These are phyloP conservation scores for Trissonchulus sp. DNA, from an alignment of 2,888 invertebrate species.

Conservation along the genomic window DNA sequence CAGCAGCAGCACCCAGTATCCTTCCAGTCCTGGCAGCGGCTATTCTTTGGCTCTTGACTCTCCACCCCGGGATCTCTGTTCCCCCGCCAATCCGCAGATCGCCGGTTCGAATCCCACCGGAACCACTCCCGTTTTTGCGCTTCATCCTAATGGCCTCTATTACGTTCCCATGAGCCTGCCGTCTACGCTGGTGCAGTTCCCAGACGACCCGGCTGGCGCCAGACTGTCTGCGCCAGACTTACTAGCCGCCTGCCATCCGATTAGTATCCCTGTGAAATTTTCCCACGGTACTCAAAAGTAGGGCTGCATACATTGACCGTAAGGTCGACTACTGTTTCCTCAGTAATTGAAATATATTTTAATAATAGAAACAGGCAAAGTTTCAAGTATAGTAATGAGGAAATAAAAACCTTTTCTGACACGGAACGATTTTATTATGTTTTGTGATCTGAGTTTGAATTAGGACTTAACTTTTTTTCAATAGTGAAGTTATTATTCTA, in stretches of 20 bases:
- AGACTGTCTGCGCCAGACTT: background rate
- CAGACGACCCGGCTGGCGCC: background rate
- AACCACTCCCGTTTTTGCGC: constrained; percentile 76
- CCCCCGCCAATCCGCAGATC: constrained; percentile 11
- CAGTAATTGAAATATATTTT: too few species aligned
- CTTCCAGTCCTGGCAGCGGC: constrained; percentile 26
- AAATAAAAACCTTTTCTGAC: too few species aligned
- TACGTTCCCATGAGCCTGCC: constrained; percentile 80
- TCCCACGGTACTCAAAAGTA: background rate
- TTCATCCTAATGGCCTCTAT: constrained; percentile 78
- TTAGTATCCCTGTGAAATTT: constrained; percentile 12
- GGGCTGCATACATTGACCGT: too few species aligned
- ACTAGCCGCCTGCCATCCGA: background rate
- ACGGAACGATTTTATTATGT: too few species aligned
- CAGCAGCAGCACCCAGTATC: constrained; percentile 27
- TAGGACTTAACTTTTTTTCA: too few species aligned
- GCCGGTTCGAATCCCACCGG: constrained; percentile 51
- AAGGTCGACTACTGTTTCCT: too few species aligned
- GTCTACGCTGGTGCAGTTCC: constrained; percentile 43
- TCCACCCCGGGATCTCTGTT: constrained; percentile 8
- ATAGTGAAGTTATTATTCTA: too few species aligned
- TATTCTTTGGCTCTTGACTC: background rate
- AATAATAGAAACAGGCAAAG: too few species aligned
- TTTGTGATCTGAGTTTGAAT: too few species aligned
- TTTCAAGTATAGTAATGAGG: too few species aligned